Base-by-base conservation (phyloP, 2,888 invertebrate genomes). In the Steinernema carpocapsae region DNA sequence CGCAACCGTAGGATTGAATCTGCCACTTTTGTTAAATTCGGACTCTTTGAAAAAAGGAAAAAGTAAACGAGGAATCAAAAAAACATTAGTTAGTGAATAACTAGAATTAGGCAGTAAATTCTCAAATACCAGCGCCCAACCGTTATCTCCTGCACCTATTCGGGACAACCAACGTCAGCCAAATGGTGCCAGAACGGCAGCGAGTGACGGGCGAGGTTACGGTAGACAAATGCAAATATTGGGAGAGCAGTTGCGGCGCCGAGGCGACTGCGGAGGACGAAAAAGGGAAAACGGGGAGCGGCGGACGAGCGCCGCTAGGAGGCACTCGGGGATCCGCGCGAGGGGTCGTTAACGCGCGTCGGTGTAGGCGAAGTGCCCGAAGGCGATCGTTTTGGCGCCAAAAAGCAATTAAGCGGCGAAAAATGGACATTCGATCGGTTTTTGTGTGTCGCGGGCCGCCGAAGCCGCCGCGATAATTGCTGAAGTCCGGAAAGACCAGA, bases 351-450 rank as follows among this genome's bases (percentile, higher is more conserved):
- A 56, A 56, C 56, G 56, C 56, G 24, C 24, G 56, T 56, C 48
- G 48, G 17, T 48, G 19, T 10, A 37, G 48, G 19, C 56, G 56
- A 26, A 56, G 56, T 56, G 56, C 64, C 64, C 64, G 32, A 29
- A 64, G 64, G 64, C 64, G 64, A 32, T 32, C 64, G 29, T 64
- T 64, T 64, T 64, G 64, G 64, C 64, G 64, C 64, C 64, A 64
- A 64, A 64, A 64, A 32, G 64, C 64, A 64, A 32, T 64, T 64
- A 32, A 64, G 64, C 22, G 64, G 32, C 29, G 64, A 64, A 26
- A 14, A 24, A 52, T 12, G 52, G 37, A 37, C 4, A 6, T 37
- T 12, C 19, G 22, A 19, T 64, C 64, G 64, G 37, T 64, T 64
- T 64, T 32, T 26, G 48, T 48, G 48, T 14, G n/a, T 37, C 17